Evolutionary conservation across 2,113 vertebrate genomes (phyloP).

Genomic region (Crotalus viridis): DNA sequence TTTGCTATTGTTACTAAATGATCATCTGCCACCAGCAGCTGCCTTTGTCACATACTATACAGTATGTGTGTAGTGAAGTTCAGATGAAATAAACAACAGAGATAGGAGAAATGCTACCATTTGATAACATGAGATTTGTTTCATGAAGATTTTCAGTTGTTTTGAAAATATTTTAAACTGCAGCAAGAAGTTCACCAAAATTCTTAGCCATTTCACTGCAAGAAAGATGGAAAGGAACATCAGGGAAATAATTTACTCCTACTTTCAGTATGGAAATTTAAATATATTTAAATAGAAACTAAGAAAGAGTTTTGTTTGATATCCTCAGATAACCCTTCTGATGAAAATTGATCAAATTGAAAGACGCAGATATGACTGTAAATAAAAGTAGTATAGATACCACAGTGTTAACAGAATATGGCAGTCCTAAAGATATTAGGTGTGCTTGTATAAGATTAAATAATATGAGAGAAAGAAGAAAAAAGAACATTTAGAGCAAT

Average conservation of each 20-base stretch:
- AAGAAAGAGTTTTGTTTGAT: constrained; percentile 1
- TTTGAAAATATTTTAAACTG: constrained; percentile 32
- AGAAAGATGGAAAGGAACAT: neutral
- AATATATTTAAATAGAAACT: constrained; percentile 1
- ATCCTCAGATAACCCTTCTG: neutral
- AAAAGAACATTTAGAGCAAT: neutral
- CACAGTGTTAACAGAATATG: neutral
- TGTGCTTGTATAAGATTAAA: constrained; percentile 9
- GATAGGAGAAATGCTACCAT: constrained; percentile 23
- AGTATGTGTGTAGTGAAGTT: neutral
- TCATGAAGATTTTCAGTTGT: constrained; percentile 5
- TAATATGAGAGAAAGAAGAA: constrained; percentile 7
- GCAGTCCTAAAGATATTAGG: constrained; percentile 13
- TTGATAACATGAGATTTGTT: constrained; percentile 31
- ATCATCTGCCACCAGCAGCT: neutral
- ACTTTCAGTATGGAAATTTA: constrained; percentile 4
- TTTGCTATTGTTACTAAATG: neutral
- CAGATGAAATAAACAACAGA: constrained; percentile 10
- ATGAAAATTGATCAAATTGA: neutral
- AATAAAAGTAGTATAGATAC: constrained; percentile 1
- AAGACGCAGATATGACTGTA: neutral
- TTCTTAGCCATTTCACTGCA: neutral
- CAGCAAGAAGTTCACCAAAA: neutral
- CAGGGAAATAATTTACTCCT: neutral
- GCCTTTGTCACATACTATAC: neutral